These are phyloP conservation scores for Myotis daubentonii DNA, from an alignment of 2,797 vertebrate species.

Conservation along the genomic window DNA sequence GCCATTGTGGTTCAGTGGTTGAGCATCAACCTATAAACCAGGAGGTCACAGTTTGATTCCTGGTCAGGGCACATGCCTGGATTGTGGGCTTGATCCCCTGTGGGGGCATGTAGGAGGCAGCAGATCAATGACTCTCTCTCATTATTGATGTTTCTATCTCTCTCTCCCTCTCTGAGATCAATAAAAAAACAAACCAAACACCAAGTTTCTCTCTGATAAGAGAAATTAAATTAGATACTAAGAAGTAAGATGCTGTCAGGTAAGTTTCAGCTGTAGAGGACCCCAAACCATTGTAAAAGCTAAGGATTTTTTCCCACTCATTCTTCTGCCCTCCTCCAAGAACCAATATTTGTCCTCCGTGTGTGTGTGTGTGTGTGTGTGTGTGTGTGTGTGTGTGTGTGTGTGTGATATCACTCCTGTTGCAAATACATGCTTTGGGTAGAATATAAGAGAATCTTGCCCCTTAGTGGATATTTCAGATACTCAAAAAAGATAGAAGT, in stretches of 20 bases:
- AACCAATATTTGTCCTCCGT: neutral
- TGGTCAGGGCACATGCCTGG: too few species aligned
- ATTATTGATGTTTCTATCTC: too few species aligned
- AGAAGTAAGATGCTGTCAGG: neutral
- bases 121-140: too few species aligned
- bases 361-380: too few species aligned
- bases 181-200: neutral
- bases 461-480: neutral
- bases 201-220: neutral
- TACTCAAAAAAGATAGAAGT: neutral
- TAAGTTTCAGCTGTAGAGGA: neutral
- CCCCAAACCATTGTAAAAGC: neutral
- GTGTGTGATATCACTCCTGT: too few species aligned
- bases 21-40: too few species aligned
- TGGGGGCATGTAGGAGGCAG: too few species aligned
- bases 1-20: too few species aligned
- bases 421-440: neutral
- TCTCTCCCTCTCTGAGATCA: too few species aligned
- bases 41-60: too few species aligned
- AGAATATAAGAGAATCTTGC: neutral
- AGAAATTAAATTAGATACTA: neutral
- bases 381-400: too few species aligned
- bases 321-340: neutral
- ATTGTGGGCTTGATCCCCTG: too few species aligned
- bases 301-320: neutral